Base-by-base conservation (phyloP, 2,797 vertebrate genomes). In the Semaprochilodus insignis region DNA sequence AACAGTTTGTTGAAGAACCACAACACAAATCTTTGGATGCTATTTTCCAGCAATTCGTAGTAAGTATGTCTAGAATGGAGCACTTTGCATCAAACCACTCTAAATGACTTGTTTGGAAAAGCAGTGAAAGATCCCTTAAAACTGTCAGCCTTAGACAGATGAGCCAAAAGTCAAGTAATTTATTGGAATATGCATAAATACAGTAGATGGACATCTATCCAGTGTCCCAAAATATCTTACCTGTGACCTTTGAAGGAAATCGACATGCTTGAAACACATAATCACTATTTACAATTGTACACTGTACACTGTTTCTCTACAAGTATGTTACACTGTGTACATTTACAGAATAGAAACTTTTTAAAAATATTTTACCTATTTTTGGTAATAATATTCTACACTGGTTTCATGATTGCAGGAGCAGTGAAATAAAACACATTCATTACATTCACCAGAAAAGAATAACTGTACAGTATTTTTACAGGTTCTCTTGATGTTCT, bases 221-320 rank as follows among this genome's bases (percentile, higher is more conserved):
- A 81, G 0, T 36, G 31, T 23, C 6, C 48, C 66, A 59, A 17
- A 36, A n/a, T 25, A 34, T 51, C 17, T 69, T 8, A 40, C 25
- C 6, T 80, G n/a, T 40, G 0, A 55, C 23, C 23, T 40, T 44
- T 6, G 44, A 36, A 40, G n/a, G n/a, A 34, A 81, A n/a, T 25
- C 7, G 31, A 51, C 15, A 55, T 13, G n/a, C 60, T 51, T 63
- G 5, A 14, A 52, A 54, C 21, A 81, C 63, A 78, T 40, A 62
- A 17, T 15, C 60, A 48, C 6, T 82, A 85, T 85, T 85, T 85
- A 85, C 81, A 83, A 73, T 74, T 62, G 36, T 74, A 77, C 74
- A 85, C 48, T 73, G 25, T 71, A 27, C 54, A 74, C 27, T 14
- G 2, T 31, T 57, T 21, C 52, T 57, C 17, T 36, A 57, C 54